Percentiles rank a stretch among this genome's conserved stretches.
Evolutionary conservation across 2,113 vertebrate genomes (phyloP).

Genomic region (Calyptomena viridis): DNA sequence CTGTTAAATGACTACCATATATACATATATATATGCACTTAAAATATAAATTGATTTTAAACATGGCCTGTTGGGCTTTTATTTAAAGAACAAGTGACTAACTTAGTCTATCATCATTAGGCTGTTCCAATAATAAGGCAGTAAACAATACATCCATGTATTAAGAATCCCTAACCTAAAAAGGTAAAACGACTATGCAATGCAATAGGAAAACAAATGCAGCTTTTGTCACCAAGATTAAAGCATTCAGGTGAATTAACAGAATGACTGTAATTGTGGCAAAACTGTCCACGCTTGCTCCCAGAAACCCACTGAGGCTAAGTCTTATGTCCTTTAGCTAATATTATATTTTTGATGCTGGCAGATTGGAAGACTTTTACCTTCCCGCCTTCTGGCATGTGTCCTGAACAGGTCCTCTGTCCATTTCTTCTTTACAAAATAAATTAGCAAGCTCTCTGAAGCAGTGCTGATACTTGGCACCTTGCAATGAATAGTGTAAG

Average conservation of each 20-base stretch:
- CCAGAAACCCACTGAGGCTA: background rate
- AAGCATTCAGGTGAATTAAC: background rate
- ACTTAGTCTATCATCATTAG: background rate
- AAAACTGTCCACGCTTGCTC: background rate
- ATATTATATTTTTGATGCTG: background rate
- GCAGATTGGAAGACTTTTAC: background rate
- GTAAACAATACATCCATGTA: background rate
- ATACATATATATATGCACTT: background rate
- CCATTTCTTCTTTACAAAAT: background rate
- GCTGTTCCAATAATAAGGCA: background rate
- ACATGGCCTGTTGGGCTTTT: background rate
- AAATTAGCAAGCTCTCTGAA: constrained; percentile 2
- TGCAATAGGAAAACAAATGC: background rate
- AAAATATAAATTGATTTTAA: background rate
- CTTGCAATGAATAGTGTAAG: background rate
- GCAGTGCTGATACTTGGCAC: background rate
- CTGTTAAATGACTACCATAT: background rate
- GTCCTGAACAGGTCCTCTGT: background rate
- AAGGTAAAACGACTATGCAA: background rate
- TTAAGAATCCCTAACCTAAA: background rate
- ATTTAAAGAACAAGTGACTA: background rate
- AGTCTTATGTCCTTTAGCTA: background rate
- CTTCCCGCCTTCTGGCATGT: background rate
- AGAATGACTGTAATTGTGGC: background rate
- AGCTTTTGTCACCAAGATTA: background rate